Conservation (phyloP, 2,888 invertebrate genomes). For the Fissipunctia ypsillon region DNA sequence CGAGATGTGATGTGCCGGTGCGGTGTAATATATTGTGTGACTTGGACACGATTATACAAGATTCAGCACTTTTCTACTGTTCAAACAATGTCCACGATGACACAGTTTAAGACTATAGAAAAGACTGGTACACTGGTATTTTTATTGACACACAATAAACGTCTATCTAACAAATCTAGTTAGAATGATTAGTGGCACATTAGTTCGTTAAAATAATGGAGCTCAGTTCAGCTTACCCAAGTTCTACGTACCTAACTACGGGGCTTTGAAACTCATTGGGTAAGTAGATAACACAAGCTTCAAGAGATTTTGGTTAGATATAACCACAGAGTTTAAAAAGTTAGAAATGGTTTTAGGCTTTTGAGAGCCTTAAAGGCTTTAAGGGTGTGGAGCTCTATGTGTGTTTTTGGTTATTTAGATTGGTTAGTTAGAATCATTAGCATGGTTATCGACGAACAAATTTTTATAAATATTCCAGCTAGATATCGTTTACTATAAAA, state of each 20-base stretch:
- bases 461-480: too few relatives aligned
- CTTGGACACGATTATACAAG: too few relatives aligned
- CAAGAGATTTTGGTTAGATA: background rate
- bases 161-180: slow-evolving; percentile 4
- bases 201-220: slow-evolving; percentile 32
- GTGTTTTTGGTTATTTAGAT: background rate
- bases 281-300: slow-evolving; percentile 27
- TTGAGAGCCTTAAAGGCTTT: background rate
- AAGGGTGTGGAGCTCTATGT: background rate
- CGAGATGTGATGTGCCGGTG: background rate
- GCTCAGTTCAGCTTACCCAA: slow-evolving; percentile 32
- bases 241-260: slow-evolving; percentile 27
- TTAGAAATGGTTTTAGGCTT: too few relatives aligned
- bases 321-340: background rate
- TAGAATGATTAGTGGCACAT: slow-evolving; percentile 35
- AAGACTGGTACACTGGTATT: too few relatives aligned
- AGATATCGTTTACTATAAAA: too few relatives aligned
- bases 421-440: background rate
- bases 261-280: slow-evolving; percentile 28
- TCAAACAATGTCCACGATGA: too few relatives aligned
- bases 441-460: background rate
- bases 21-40: background rate
- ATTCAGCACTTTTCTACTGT: too few relatives aligned
- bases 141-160: background rate
- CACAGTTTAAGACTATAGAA: too few relatives aligned